Evolutionary conservation across 2,888 invertebrate species (phyloP), one percentile per base, ranked within the genome.

Genomic region (Emmelina monodactyla): DNA sequence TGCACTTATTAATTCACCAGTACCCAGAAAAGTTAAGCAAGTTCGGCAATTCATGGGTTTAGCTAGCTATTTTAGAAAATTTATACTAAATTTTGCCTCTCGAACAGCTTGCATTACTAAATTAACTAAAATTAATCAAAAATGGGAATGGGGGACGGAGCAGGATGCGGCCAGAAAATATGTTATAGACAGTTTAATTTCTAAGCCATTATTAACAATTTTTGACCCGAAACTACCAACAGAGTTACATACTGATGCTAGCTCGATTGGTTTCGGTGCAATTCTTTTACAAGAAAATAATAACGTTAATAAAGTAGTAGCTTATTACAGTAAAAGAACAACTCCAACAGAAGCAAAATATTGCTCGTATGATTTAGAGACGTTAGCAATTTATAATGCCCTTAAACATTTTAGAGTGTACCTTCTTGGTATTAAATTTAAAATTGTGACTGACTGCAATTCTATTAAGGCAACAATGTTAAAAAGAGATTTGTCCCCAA

Each of bases 361-460:
- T n/a, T 13, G 34, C 15, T 49, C 49, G 0, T 55, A 61, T 14
- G 68, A 75, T 16, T 35, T 63, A 14, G 70, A 65, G 39, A 53
- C 51, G 0, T 39, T 70, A 4, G 65, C 67, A 0, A 41, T 50
- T 2, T 42, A 30, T 16, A 48, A 51, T 56, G 19, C 58, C 48
- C 3, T 48, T 2, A 47, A 45, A 41, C 42, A 58, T 33, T 64
- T 68, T 40, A 38, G 63, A 22, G 46, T 52, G 0, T 68, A 63
- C 29, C 25, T 68, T 0, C 40, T 55, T 5, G 62, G 62, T 1
- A 44, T 44, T 6, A 12, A 35, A 3, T 46, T 46, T 16, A 36
- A 29, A 28, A 41, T 46, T 7, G 19, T 46, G 5, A 51, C 47
- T 0, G 50, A 50, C 15, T 50, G 50, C 28, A 49, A 47, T 16